Conservation (phyloP, 2,888 invertebrate genomes). For the Blastobasis adustella region DNA sequence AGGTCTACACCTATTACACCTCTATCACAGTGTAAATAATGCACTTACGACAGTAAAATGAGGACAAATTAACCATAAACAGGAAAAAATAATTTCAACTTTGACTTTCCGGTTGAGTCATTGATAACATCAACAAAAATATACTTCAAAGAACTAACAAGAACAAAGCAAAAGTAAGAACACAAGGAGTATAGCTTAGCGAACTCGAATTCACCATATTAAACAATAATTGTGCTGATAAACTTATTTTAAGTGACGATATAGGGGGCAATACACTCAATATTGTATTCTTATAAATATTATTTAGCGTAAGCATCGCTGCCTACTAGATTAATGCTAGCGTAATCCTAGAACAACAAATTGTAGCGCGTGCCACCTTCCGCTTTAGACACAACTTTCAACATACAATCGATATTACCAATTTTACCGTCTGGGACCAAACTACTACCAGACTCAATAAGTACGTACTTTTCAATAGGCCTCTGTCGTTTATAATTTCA, state of each 20-base stretch:
- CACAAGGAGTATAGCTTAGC: conserved; percentile 18
- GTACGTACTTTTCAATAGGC: too few species aligned
- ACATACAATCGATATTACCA: neutral
- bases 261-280: conserved; percentile 4
- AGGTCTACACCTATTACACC: conserved; percentile 58
- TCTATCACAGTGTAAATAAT: conserved; percentile 74
- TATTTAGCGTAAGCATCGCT: conserved; percentile 14
- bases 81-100: conserved; percentile 23
- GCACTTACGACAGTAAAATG: conserved; percentile 61
- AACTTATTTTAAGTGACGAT: conserved; percentile 5
- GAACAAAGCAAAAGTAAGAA: conserved; percentile 27
- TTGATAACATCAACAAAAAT: conserved; percentile 25
- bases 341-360: conserved; percentile 8
- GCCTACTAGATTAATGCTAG: conserved; percentile 1
- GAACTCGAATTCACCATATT: conserved; percentile 15
- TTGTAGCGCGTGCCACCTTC: neutral
- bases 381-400: neutral
- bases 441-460: too few species aligned
- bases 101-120: conserved; percentile 21
- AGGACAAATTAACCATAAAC: conserved; percentile 35
- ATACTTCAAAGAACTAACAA: conserved; percentile 27
- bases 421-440: neutral
- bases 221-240: conserved; percentile 31
- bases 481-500: too few species aligned
- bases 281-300: conserved; percentile 10